phyloP scores from a whole-genome alignment of 2,797 vertebrate genomes.

The Pseudochaenichthys georgianus region DNA sequence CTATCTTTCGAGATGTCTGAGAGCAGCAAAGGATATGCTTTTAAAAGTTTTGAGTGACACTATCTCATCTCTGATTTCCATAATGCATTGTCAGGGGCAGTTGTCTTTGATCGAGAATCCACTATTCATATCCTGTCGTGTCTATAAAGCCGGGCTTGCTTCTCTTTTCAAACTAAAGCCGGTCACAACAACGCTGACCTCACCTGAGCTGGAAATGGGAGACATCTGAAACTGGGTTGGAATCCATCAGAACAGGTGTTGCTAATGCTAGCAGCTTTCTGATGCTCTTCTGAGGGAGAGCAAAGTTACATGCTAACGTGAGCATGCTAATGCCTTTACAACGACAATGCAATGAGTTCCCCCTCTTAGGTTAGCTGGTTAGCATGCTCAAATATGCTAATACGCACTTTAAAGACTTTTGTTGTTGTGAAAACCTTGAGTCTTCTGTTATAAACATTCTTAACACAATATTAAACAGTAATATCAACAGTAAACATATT shows the following conservation, averaged over 20 bases:
- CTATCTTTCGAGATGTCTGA: constrained; percentile 57
- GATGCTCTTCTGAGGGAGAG: background rate
- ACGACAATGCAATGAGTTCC: background rate
- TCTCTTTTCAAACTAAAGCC: constrained; percentile 63
- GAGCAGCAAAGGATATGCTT: constrained; percentile 51
- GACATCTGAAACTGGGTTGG: constrained; percentile 33
- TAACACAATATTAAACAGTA: no score
- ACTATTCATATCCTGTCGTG: constrained; percentile 80
- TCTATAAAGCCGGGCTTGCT: constrained; percentile 70
- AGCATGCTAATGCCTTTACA: background rate
- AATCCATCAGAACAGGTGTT: constrained; percentile 31
- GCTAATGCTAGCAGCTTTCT: background rate
- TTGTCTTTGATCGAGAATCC: constrained; percentile 81
- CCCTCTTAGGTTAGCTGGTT: background rate
- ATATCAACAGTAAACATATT: no score
- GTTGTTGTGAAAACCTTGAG: no score
- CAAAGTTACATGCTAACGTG: background rate
- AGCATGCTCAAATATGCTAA: background rate
- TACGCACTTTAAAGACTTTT: no score
- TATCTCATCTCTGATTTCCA: constrained; percentile 83
- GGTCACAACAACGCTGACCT: constrained; percentile 77
- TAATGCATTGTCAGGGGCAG: constrained; percentile 83
- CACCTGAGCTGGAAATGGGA: constrained; percentile 36
- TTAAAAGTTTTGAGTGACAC: constrained; percentile 79
- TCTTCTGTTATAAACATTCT: no score